These are phyloP conservation scores for Aleiodes testaceus DNA, from an alignment of 2,888 invertebrate species.

Conservation along the genomic window DNA sequence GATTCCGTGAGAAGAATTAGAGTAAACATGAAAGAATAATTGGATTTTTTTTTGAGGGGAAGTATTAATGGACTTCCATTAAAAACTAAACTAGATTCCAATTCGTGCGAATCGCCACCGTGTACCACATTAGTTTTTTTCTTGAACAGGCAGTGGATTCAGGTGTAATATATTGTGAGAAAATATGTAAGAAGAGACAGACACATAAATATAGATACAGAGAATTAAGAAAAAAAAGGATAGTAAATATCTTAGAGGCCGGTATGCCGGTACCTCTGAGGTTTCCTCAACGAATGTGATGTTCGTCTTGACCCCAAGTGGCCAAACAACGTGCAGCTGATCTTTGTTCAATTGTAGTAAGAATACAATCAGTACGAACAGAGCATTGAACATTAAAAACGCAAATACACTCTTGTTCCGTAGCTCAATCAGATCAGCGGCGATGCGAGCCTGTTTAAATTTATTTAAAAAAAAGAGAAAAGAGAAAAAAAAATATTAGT, in stretches of 20 bases:
- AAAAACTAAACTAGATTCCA: constrained; percentile 23
- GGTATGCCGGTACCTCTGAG: constrained; percentile 82
- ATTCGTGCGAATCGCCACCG: constrained; percentile 37
- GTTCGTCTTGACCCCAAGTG: constrained; percentile 95
- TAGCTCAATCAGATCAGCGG: constrained; percentile 92
- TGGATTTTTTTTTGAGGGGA: background rate
- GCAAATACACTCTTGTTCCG: constrained; percentile 98
- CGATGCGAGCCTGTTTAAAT: constrained; percentile 90
- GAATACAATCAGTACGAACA: constrained; percentile 99
- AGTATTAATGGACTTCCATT: constrained; percentile 31
- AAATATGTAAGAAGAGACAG: constrained; percentile 26
- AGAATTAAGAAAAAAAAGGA: constrained; percentile 40
- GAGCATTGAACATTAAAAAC: constrained; percentile 99
- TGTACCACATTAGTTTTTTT: constrained; percentile 36
- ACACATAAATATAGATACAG: constrained; percentile 35
- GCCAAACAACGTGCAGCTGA: constrained; percentile 98
- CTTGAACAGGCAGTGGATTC: constrained; percentile 36
- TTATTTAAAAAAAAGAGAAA: constrained; percentile 73
- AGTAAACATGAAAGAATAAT: constrained; percentile 11
- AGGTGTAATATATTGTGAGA: constrained; percentile 18
- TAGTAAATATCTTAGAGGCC: constrained; percentile 48
- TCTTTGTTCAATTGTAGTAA: constrained; percentile 99
- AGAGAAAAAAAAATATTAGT: constrained; percentile 70
- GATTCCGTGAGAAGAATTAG: constrained; percentile 5
- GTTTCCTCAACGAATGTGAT: constrained; percentile 95